Conservation (phyloP, 2,888 invertebrate species). For the Drosophila paramelanica region DNA sequence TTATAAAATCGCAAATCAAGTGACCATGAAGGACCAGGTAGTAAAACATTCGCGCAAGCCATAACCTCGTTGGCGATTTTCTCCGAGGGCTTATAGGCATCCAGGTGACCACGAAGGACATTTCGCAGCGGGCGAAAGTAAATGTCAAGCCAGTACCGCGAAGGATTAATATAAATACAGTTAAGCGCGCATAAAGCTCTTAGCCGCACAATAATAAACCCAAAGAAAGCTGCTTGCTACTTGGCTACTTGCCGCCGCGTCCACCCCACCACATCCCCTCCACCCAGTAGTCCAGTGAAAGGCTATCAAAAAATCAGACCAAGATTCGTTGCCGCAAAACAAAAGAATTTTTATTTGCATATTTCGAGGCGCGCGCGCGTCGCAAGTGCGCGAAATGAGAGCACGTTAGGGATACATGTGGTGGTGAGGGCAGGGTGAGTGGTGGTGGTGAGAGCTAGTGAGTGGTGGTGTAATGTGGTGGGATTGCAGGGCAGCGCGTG, state of each 20-base stretch:
- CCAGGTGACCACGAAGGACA: not conserved
- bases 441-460: constrained; percentile 14
- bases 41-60: not conserved
- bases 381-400: constrained; percentile 34
- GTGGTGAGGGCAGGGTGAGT: constrained; percentile 24
- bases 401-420: not conserved
- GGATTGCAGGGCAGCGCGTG: constrained; percentile 19
- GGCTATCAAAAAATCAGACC: constrained; percentile 37
- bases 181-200: constrained; percentile 31
- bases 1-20: not conserved
- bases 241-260: not conserved
- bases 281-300: constrained; percentile 12
- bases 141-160: constrained; percentile 10
- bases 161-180: constrained; percentile 41
- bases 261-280: not conserved
- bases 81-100: not conserved
- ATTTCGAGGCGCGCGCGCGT: constrained; percentile 58
- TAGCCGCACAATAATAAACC: constrained; percentile 26
- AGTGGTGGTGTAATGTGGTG: not conserved
- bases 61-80: not conserved
- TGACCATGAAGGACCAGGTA: not conserved
- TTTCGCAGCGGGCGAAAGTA: not conserved
- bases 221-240: constrained; percentile 13
- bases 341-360: constrained; percentile 68
- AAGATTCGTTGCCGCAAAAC: constrained; percentile 35